These are phyloP conservation scores for Epsilonema sp. DNA, from an alignment of 2,888 invertebrate species.

Conservation along the genomic window DNA sequence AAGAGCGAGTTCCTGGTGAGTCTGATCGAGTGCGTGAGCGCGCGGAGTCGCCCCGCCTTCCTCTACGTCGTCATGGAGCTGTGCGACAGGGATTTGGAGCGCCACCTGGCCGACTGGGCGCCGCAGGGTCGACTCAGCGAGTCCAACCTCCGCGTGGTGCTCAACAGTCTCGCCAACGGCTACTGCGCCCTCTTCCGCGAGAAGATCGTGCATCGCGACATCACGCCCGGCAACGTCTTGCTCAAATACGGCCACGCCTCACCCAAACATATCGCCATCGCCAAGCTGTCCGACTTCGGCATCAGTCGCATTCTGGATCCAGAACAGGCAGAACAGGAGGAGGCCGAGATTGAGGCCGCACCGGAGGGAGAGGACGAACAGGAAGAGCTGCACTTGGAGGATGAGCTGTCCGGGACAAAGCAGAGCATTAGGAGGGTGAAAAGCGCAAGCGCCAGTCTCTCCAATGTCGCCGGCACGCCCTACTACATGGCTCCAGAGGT, in stretches of 20 bases:
- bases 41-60: constrained; percentile 5
- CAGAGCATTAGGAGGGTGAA: no score
- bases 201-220: constrained; percentile 24
- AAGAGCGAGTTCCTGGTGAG: not conserved
- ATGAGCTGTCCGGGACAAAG: no score
- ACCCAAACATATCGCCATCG: constrained; percentile 11
- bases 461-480: constrained; percentile 20
- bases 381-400: no score
- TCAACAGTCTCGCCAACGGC: constrained; percentile 16
- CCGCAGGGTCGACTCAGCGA: not conserved
- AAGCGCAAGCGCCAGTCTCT: no score
- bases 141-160: not conserved
- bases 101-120: not conserved
- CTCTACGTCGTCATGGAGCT: constrained; percentile 4
- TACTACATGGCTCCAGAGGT: constrained; percentile 26
- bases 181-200: constrained; percentile 21
- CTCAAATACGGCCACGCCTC: constrained; percentile 1
- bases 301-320: constrained; percentile 15
- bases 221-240: constrained; percentile 26
- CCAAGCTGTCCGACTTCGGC: constrained; percentile 25
- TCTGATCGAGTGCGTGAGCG: constrained; percentile 5
- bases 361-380: not conserved
- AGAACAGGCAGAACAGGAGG: not conserved
- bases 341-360: no score
- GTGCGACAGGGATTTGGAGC: constrained; percentile 3